phyloP scores from a whole-genome alignment of 2,888 invertebrate genomes.

The Lapara coniferarum region DNA sequence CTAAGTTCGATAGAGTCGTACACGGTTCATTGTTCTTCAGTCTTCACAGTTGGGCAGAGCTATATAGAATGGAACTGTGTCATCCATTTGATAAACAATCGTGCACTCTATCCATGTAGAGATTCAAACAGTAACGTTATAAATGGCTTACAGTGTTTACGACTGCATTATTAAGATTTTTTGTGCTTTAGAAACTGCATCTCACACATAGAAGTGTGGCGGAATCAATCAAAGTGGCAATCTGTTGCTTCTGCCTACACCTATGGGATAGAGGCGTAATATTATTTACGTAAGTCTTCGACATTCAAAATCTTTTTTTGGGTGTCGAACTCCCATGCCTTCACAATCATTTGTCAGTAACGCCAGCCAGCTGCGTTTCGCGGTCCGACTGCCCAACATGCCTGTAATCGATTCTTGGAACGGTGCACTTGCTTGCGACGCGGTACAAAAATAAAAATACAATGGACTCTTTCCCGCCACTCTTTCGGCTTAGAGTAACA shows the following conservation, averaged over 20 bases:
- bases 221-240: no score
- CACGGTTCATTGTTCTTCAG: background rate
- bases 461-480: slow-evolving; percentile 72
- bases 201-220: background rate
- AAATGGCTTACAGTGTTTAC: background rate
- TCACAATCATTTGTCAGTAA: slow-evolving; percentile 2
- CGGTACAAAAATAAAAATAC: slow-evolving; percentile 72
- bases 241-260: no score
- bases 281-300: no score
- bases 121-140: background rate
- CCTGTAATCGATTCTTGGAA: slow-evolving; percentile 72
- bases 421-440: slow-evolving; percentile 69
- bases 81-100: background rate
- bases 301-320: background rate
- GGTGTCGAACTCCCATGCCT: background rate
- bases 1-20: no score
- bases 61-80: background rate
- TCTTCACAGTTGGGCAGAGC: background rate
- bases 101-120: background rate
- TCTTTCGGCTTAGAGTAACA: slow-evolving; percentile 42
- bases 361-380: slow-evolving; percentile 53
- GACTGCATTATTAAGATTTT: no score
- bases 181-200: background rate
- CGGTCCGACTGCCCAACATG: slow-evolving; percentile 43
- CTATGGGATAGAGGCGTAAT: no score